Evolutionary conservation across 2,113 vertebrate species (phyloP).

Genomic region (Etia nguti): DNA sequence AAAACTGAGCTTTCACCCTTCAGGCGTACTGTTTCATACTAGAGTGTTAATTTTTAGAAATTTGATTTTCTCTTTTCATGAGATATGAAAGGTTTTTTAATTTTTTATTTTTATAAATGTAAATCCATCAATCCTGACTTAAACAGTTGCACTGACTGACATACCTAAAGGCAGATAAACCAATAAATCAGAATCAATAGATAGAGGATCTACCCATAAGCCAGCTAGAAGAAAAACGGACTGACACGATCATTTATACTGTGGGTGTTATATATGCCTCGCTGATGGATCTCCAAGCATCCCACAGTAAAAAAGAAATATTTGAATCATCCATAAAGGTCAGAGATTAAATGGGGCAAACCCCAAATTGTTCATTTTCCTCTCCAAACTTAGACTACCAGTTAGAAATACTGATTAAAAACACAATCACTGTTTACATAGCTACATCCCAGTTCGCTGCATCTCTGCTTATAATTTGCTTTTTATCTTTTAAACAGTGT

Average conservation of each 20-base stretch:
- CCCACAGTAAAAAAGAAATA: background rate
- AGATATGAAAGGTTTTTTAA: background rate
- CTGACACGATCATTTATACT: background rate
- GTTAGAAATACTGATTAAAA: background rate
- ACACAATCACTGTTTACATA: background rate
- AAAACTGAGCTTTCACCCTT: constrained; percentile 17
- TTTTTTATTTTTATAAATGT: background rate
- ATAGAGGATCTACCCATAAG: background rate
- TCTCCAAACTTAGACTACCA: background rate
- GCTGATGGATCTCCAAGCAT: background rate
- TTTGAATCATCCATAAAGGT: background rate
- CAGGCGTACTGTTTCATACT: background rate
- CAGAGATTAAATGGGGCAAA: background rate
- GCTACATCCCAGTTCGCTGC: background rate
- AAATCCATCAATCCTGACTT: background rate
- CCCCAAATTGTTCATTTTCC: background rate
- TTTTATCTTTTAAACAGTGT: background rate
- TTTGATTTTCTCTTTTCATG: background rate
- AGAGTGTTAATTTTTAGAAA: background rate
- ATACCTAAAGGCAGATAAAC: constrained; percentile 25
- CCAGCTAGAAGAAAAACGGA: constrained; percentile 5
- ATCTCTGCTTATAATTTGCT: background rate
- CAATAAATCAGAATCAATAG: constrained; percentile 15
- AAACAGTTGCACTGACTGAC: background rate
- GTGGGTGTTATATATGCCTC: background rate